Evolutionary conservation across 1,140 invertebrate species (phyloP).

Genomic region (Argopecten irradians): DNA sequence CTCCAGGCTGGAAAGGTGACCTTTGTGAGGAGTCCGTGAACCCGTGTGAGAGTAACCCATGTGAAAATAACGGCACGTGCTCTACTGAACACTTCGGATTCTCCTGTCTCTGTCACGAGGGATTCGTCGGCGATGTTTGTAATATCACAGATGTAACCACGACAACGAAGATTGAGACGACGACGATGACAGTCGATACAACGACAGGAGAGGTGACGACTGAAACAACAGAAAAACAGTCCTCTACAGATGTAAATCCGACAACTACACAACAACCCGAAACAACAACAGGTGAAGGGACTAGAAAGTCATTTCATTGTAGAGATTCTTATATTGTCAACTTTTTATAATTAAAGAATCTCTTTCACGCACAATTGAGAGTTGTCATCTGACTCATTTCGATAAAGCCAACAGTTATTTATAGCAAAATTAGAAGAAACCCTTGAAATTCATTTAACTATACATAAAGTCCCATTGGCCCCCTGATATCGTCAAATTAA

Average conservation of each 20-base stretch:
- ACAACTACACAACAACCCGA: background rate
- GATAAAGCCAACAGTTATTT: too few species aligned
- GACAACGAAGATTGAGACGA: background rate
- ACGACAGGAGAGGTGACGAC: background rate
- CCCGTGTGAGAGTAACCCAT: background rate
- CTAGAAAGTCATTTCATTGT: too few species aligned
- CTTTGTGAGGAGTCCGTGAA: background rate
- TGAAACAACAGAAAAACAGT: background rate
- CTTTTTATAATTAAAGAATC: too few species aligned
- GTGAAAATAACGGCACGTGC: constrained; percentile 14
- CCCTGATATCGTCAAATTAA: too few species aligned
- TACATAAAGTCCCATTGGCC: too few species aligned
- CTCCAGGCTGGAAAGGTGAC: background rate
- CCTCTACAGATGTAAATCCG: background rate
- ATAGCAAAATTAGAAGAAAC: too few species aligned
- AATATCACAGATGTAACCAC: background rate
- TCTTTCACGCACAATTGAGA: too few species aligned
- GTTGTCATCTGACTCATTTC: too few species aligned
- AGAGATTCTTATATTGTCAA: too few species aligned
- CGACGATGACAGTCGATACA: background rate
- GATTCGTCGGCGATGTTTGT: background rate
- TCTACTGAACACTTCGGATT: constrained; percentile 7
- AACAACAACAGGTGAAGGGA: background rate
- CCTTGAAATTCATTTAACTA: too few species aligned
- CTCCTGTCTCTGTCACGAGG: background rate